Percentiles rank a stretch among this genome's conserved stretches.
Conservation (phyloP, 2,113 vertebrate genomes). For the Clarias batrachus region DNA sequence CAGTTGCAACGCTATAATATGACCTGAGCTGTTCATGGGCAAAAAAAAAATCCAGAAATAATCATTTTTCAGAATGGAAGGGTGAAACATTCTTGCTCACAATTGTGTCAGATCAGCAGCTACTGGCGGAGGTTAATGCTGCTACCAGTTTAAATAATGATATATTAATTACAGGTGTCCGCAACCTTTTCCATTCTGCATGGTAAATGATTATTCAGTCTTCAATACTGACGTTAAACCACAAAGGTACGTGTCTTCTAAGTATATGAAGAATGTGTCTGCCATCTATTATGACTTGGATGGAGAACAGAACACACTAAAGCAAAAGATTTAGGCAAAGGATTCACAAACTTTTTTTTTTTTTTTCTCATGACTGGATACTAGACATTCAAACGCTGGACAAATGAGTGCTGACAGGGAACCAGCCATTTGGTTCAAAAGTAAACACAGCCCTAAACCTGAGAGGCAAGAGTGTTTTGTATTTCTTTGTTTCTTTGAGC, state of each 20-base stretch:
- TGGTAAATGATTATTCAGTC: background rate
- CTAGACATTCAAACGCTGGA: slow-evolving; percentile 52
- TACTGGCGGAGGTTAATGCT: background rate
- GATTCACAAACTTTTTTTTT: background rate
- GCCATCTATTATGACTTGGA: background rate
- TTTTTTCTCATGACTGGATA: slow-evolving; percentile 38
- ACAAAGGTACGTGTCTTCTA: background rate
- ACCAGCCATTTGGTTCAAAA: slow-evolving; percentile 40
- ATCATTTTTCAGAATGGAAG: background rate
- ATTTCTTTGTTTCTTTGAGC: slow-evolving; percentile 60
- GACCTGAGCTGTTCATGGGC: background rate
- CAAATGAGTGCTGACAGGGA: slow-evolving; percentile 45
- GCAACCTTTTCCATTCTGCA: background rate
- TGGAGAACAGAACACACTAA: background rate
- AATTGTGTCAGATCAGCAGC: background rate
- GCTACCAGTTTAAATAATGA: background rate
- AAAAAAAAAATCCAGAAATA: background rate
- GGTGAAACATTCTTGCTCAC: background rate
- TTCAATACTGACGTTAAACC: too few species aligned
- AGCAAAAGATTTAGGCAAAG: background rate
- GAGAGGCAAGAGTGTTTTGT: slow-evolving; percentile 50
- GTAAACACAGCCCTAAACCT: slow-evolving; percentile 44
- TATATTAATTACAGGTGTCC: background rate
- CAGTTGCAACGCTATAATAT: background rate
- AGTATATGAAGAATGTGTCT: background rate